Base-by-base conservation (phyloP, 2,888 invertebrate genomes). In the Caenorhabditis japonica region DNA sequence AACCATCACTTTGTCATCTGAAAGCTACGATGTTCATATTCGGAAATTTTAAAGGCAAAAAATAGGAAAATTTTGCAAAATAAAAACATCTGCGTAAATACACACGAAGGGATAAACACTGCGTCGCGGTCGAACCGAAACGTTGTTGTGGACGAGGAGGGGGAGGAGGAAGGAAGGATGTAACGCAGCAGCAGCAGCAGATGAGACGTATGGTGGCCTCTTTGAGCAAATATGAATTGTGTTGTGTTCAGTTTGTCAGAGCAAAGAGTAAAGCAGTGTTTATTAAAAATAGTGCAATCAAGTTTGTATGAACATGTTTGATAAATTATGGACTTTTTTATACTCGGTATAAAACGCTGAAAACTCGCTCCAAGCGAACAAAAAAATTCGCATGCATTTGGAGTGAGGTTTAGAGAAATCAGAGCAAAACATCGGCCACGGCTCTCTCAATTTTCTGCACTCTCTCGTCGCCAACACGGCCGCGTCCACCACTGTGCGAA, bases 1-100 rank as follows among this genome's bases (percentile, higher is more conserved):
- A 38, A 46, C 59, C 68, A 68, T 68, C 53, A 53, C 47, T 59
- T 43, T 39, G 7, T 59, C 53, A 51, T 61, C 56, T 55, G 25
- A 41, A 51, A 58, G 12, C 25, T 49, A 4, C 27, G 19, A 49
- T 17, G 1, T 19, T 34, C 23, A 15, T 25, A 3, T 4, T 49
- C 15, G 2, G 15, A 47, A 30, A 33, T 4, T 12, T 34, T 13
- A 13, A 43, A 61, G 44, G 53, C 51, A 36, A 3, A 36, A 52
- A 38, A 27, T 21, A 33, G n/a, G 38, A 34, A n/a, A n/a, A n/a
- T n/a, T n/a, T n/a, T n/a, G n/a, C n/a, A n/a, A n/a, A n/a, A n/a
- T n/a, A n/a, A 38, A 47, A 39, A 49, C 38, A 36, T 36, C 25
- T 17, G 27, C 13, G 4, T 53, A 46, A 46, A 21, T 27, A 25